These are phyloP conservation scores for Thumatha senex DNA, from an alignment of 2,888 invertebrate genomes.

Conservation along the genomic window DNA sequence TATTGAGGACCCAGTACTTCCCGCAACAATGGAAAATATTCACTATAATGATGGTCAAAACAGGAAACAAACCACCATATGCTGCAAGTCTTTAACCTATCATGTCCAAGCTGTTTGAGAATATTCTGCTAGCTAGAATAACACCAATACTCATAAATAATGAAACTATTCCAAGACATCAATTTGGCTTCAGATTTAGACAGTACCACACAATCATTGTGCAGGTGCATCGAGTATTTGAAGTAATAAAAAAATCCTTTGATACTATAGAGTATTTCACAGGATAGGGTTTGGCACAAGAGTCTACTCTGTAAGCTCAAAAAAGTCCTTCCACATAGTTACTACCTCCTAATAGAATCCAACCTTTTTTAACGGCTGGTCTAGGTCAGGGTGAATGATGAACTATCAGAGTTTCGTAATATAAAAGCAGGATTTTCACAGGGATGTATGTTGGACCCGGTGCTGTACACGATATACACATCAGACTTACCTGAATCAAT, in stretches of 20 bases:
- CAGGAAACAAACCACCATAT: neutral
- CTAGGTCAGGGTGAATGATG: neutral
- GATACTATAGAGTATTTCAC: neutral
- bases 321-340: too few relatives aligned
- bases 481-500: neutral
- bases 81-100: neutral
- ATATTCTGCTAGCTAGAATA: neutral
- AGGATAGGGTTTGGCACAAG: neutral
- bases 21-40: neutral
- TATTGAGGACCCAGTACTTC: neutral
- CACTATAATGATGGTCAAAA: neutral
- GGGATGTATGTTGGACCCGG: neutral
- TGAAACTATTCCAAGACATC: neutral
- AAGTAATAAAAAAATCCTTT: neutral
- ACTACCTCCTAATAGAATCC: too few relatives aligned
- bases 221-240: neutral
- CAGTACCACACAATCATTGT: neutral
- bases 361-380: too few relatives aligned
- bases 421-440: neutral
- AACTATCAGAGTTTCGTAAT: too few relatives aligned
- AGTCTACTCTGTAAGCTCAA: too few relatives aligned
- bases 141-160: neutral
- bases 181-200: neutral
- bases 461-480: neutral
- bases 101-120: neutral